Evolutionary conservation across 1,140 invertebrate genomes (phyloP), one percentile per base, ranked within the genome.

Genomic region (Neodiprion virginianus): DNA sequence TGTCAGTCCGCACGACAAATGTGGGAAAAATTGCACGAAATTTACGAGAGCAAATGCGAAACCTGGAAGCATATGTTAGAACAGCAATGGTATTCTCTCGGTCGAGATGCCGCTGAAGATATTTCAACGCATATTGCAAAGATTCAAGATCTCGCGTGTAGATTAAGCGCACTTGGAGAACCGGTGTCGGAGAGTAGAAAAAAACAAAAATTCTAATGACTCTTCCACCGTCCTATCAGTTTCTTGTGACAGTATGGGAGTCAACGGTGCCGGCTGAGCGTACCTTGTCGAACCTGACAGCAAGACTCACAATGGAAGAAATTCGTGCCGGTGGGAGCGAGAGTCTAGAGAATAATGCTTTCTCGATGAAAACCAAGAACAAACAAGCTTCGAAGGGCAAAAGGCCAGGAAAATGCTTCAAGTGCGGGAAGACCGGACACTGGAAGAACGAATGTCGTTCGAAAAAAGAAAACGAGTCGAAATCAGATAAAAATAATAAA

Each of bases 1-100:
- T 86, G 85, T 72, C 23, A 76, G 40, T 76, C 78, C 61, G 77
- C 84, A 66, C 80, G 79, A 9, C 77, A 81, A 74, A 86, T 85
- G 80, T 86, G 84, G 83, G 67, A 49, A 40, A 83, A 79, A 69
- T 72, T 86, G 1, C 75, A 77, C 10, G 75, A 77, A 67, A 79
- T 85, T 8, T 83, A 81, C 73, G 83, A 84, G 71, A 77, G 85
- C 23, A 80, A 75, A 73, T 77, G 78, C 1, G 78, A 82, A 53
- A 75, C 80, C 8, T 80, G 75, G 61, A 75, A 80, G 3, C 80
- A 84, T 69, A 72, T 85, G 10, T 47, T 82, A 23, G 77, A 81
- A 71, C 78, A 85, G 74, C 67, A 79, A 10, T 84, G 80, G 69
- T 83, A 73, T 67, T 68, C 67, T 61, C 71, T 73, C 11, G 75